A percentile compares a stretch with the other conserved stretches of the same genome.
These are phyloP conservation scores for Acanthosepion lycidas DNA, from an alignment of 2,888 invertebrate genomes.

Conservation along the genomic window DNA sequence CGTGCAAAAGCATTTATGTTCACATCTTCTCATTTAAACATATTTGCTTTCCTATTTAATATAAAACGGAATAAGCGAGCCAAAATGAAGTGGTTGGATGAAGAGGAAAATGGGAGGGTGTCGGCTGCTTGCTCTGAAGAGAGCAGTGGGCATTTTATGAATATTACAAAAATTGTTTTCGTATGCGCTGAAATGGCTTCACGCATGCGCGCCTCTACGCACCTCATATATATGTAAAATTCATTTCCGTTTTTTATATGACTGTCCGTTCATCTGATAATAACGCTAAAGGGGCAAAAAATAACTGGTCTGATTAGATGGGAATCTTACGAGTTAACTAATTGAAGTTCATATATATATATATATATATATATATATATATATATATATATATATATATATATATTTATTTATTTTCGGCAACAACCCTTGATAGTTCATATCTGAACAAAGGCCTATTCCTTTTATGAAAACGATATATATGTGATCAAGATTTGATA, in stretches of 20 bases:
- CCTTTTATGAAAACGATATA: too few relatives aligned
- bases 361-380: constrained; percentile 21
- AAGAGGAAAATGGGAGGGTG: constrained; percentile 20
- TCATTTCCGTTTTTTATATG: constrained; percentile 6
- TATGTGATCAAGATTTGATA: too few relatives aligned
- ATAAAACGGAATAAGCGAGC: neutral
- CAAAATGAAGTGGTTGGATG: neutral
- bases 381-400: constrained; percentile 33
- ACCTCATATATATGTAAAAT: constrained; percentile 33
- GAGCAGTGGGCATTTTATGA: neutral
- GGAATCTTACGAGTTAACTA: neutral
- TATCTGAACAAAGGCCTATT: too few relatives aligned
- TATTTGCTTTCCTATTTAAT: constrained; percentile 33
- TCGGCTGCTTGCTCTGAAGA: neutral
- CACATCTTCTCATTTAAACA: constrained; percentile 1
- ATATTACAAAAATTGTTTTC: constrained; percentile 23
- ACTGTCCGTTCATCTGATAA: neutral
- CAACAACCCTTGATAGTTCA: too few relatives aligned
- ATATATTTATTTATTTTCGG: neutral
- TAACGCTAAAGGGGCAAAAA: neutral
- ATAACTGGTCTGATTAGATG: neutral
- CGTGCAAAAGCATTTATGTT: constrained; percentile 12
- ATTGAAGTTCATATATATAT: neutral
- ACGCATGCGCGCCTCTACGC: neutral
- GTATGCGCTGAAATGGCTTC: neutral